Percentiles rank a stretch among this genome's conserved stretches.
Conservation (phyloP, 2,797 vertebrate genomes). For the Halcyon badia region DNA sequence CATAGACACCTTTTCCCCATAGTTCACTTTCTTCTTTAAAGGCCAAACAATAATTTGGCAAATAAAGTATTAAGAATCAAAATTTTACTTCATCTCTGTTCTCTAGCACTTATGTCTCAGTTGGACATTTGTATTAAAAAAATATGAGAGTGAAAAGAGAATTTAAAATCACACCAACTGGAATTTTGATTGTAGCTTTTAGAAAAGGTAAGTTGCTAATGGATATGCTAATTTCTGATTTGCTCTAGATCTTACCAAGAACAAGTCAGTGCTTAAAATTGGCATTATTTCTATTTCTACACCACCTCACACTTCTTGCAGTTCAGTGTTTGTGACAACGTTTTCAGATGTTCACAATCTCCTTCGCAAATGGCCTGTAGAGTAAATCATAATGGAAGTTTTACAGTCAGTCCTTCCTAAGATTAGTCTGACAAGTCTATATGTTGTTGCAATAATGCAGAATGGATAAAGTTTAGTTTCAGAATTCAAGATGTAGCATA, state of each 20-base stretch:
- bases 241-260: background rate
- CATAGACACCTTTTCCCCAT: background rate
- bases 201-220: background rate
- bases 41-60: background rate
- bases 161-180: background rate
- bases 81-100: background rate
- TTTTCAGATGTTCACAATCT: background rate
- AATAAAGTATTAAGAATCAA: background rate
- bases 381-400: background rate
- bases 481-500: background rate
- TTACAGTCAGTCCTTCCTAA: background rate
- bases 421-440: background rate
- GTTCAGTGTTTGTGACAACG: background rate
- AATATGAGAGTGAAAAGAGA: background rate
- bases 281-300: background rate
- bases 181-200: background rate
- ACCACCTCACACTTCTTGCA: background rate
- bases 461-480: background rate
- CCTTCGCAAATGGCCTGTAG: background rate
- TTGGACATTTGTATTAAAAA: background rate
- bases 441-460: background rate
- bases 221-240: background rate
- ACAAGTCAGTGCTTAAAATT: background rate
- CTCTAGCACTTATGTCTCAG: background rate
- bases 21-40: background rate